Conservation (phyloP, 2,797 vertebrate species). For the Phataginus tetradactyla region DNA sequence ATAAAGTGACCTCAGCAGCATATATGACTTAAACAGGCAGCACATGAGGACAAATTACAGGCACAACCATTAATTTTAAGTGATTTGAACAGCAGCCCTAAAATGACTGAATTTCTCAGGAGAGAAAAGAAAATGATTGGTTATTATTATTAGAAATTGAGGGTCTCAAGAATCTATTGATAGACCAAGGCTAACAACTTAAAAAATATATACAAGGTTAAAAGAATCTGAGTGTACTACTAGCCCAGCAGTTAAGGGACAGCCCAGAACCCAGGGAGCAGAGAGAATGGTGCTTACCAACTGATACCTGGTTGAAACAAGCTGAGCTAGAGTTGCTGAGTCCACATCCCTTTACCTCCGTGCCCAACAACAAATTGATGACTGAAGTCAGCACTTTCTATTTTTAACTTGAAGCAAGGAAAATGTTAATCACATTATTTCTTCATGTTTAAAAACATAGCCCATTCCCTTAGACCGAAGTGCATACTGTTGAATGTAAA, state of each 20-base stretch:
- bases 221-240: slow-evolving; percentile 24
- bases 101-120: slow-evolving; percentile 16
- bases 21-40: not conserved
- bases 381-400: slow-evolving; percentile 54
- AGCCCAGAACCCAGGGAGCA: slow-evolving; percentile 44
- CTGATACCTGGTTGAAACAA: slow-evolving; percentile 5
- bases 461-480: not conserved
- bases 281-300: slow-evolving; percentile 43
- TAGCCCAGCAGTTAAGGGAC: slow-evolving; percentile 72
- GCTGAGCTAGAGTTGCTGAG: slow-evolving; percentile 24
- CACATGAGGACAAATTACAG: not conserved
- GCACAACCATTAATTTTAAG: not conserved
- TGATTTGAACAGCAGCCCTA: not conserved
- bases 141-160: slow-evolving; percentile 54
- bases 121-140: slow-evolving; percentile 9
- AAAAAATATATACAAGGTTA: not conserved
- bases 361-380: not conserved
- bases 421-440: slow-evolving; percentile 51
- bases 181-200: slow-evolving; percentile 34
- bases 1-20: not conserved
- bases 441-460: not conserved
- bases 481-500: not conserved
- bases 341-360: not conserved
- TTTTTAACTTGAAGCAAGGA: slow-evolving; percentile 64
- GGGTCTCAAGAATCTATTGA: slow-evolving; percentile 52